Conservation (phyloP, 2,797 vertebrate species). For the Lepilemur ruficaudatus region DNA sequence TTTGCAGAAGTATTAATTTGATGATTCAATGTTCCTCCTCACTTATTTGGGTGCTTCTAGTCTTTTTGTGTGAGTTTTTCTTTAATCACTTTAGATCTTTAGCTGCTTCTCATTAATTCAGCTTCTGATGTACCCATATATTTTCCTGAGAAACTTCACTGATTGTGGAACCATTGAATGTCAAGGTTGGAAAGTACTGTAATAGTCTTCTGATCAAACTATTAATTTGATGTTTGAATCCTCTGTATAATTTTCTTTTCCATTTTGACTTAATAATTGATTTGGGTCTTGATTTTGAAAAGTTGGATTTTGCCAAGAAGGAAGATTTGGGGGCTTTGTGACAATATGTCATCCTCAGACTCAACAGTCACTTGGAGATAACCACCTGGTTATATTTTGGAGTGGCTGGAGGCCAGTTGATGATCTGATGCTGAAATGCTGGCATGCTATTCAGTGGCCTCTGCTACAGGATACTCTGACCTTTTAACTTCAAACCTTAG, state of each 20-base stretch:
- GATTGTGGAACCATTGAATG: neutral
- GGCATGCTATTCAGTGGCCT: neutral
- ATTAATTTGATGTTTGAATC: neutral
- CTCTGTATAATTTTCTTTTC: constrained; percentile 18
- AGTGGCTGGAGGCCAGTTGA: neutral
- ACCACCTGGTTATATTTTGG: neutral
- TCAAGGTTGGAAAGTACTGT: neutral
- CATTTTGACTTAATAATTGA: constrained; percentile 1
- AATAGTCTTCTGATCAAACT: neutral
- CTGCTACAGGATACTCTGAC: neutral
- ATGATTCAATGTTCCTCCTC: constrained; percentile 10
- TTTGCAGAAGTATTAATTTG: constrained; percentile 54
- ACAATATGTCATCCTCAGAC: neutral
- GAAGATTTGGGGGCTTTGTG: neutral
- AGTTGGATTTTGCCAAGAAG: neutral
- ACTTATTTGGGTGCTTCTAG: constrained; percentile 29
- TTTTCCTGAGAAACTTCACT: neutral
- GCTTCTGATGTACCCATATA: neutral
- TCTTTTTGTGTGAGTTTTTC: constrained; percentile 10
- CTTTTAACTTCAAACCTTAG: neutral
- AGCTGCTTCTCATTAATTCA: constrained; percentile 34
- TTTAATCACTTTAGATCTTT: constrained; percentile 1
- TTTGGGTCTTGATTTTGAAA: constrained; percentile 42
- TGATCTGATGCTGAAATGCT: neutral
- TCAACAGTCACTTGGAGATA: neutral